Base-by-base conservation (phyloP, 2,797 vertebrate species). In the Gambelia wislizenii region DNA sequence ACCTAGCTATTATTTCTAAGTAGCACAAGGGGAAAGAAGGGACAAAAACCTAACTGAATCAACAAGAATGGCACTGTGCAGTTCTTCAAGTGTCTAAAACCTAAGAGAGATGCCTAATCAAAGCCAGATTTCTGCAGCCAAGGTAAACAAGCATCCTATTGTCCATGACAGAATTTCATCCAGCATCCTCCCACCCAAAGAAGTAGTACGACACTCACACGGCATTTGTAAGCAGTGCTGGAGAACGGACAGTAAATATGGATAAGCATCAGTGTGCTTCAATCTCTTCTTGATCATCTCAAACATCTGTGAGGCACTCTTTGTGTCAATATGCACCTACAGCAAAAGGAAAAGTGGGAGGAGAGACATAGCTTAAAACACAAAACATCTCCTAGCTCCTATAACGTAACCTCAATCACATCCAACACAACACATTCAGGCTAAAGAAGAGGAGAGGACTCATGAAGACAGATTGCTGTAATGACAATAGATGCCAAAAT, bases 181-280 rank as follows among this genome's bases (percentile, higher is more conserved):
- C 77, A 1, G 13, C 0, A 86, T 0, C 0, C 0, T 14, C 75
- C 74, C 5, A 22, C 84, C n/a, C n/a, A n/a, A 44, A 20, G 77
- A 90, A 87, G 42, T 64, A 85, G 22, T 8, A 22, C 78, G 30
- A 52, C 89, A 98, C 99, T 98, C 94, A 99, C 99, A 99, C 61
- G 99, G 98, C 98, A 99, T 98, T 96, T 99, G 98, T 86, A 99
- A 97, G 91, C 98, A 99, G 97, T 99, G 99, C 87, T 99, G 98
- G 64, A 99, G 98, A 93, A 99, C 97, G 22, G 99, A 99, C n/a
- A 99, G 95, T 94, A 99, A 97, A 97, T 98, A 98, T n/a, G 99
- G 98, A 93, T 99, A 99, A 87, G 98, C 98, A 0, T 99, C 99
- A 0, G 99, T 98, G 95, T 99, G 98, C 96, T 97, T 99, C 97